Evolutionary conservation across 2,888 invertebrate species (phyloP).

Genomic region (Sericinus montela): DNA sequence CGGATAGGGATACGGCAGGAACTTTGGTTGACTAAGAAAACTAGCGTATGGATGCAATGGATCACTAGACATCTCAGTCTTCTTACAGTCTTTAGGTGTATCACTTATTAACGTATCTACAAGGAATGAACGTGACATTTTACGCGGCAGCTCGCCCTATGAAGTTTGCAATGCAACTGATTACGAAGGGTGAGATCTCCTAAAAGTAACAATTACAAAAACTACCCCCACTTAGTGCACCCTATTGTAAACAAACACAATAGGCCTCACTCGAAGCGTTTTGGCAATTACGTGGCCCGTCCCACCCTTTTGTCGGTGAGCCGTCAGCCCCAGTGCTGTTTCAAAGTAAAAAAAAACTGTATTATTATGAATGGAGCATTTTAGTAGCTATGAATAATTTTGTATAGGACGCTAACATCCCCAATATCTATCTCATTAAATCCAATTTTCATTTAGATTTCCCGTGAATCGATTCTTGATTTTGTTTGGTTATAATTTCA

Average conservation of each 20-base stretch:
- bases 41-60: constrained; percentile 56
- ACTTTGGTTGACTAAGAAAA: constrained; percentile 62
- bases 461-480: constrained; percentile 9
- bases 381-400: constrained; percentile 78
- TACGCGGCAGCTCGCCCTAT: constrained; percentile 27
- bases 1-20: constrained; percentile 81
- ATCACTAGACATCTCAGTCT: constrained; percentile 59
- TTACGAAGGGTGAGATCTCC: constrained; percentile 47
- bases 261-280: constrained; percentile 75
- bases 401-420: constrained; percentile 71
- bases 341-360: constrained; percentile 47
- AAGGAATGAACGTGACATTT: constrained; percentile 90
- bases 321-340: constrained; percentile 68
- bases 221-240: constrained; percentile 77
- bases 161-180: constrained; percentile 54
- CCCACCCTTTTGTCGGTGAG: constrained; percentile 76
- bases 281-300: constrained; percentile 77
- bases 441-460: constrained; percentile 46
- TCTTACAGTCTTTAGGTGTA: constrained; percentile 65
- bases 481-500: neutral
- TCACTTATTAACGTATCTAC: constrained; percentile 89
- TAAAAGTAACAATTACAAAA: constrained; percentile 75
- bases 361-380: constrained; percentile 68
- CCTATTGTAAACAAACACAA: constrained; percentile 76
- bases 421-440: constrained; percentile 76